These are phyloP conservation scores for Capreolus pygargus DNA, from an alignment of 2,113 vertebrate genomes.

Conservation along the genomic window DNA sequence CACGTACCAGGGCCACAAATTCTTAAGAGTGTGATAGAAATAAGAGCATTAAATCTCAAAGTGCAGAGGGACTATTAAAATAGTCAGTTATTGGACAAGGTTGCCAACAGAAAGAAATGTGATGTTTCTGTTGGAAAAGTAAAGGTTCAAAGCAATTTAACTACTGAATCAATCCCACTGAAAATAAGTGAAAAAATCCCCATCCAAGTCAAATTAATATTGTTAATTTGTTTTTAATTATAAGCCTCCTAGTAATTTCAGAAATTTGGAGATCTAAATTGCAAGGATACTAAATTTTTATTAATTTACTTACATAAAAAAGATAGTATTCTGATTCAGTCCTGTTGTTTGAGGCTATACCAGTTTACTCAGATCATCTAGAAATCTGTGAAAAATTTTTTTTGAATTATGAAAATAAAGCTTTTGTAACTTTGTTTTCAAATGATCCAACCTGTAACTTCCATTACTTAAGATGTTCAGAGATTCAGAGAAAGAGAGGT, in stretches of 20 bases:
- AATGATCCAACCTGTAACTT: neutral
- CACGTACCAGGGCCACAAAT: constrained; percentile 32
- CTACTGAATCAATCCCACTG: neutral
- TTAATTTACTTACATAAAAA: neutral
- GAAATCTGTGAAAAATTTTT: neutral
- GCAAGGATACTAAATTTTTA: neutral
- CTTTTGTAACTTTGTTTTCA: neutral
- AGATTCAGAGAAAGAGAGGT: neutral
- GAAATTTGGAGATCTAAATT: neutral
- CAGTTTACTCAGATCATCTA: neutral
- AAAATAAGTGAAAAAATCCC: constrained; percentile 30
- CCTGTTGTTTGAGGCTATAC: neutral
- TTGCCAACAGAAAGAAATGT: constrained; percentile 66
- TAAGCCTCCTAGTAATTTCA: neutral
- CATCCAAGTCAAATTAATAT: constrained; percentile 33
- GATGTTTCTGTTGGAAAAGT: constrained; percentile 62
- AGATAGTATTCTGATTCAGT: neutral
- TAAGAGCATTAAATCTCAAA: constrained; percentile 49
- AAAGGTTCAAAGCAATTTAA: constrained; percentile 39
- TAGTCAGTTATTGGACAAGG: constrained; percentile 41
- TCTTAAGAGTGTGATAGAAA: constrained; percentile 44
- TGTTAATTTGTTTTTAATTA: constrained; percentile 41
- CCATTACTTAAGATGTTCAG: neutral
- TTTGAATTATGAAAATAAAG: neutral
- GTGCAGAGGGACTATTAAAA: constrained; percentile 55